phyloP scores from a whole-genome alignment of 2,113 vertebrate species.

The Pitta sordida region DNA sequence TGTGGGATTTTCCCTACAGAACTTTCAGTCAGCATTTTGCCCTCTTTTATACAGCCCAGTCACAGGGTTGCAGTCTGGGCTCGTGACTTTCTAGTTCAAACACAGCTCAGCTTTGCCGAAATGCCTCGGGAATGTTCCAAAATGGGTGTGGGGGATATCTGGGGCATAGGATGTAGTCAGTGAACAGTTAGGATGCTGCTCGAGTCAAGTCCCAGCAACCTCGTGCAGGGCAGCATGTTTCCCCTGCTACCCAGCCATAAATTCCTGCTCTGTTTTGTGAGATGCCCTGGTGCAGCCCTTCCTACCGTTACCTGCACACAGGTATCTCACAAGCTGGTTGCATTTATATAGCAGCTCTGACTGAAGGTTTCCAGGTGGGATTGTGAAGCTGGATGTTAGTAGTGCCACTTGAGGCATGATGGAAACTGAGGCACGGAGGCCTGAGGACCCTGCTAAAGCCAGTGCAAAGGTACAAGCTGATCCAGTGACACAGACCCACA shows the following conservation, averaged over 20 bases:
- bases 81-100: slow-evolving; percentile 1
- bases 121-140: background rate
- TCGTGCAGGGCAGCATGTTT: background rate
- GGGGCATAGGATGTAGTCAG: background rate
- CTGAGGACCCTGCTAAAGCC: background rate
- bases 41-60: background rate
- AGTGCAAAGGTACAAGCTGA: background rate
- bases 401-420: accelerated
- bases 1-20: background rate
- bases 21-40: slow-evolving; percentile 33
- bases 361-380: background rate
- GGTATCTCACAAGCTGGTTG: background rate
- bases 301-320: background rate
- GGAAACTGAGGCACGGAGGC: background rate
- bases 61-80: background rate
- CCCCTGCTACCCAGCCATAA: background rate
- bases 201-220: background rate
- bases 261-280: accelerated
- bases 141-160: background rate
- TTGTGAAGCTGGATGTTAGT: background rate
- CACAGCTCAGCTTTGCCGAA: background rate
- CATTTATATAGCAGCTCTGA: background rate
- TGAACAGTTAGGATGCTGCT: background rate
- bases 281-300: background rate
- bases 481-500: background rate